These are phyloP conservation scores for Drosophila basisetae DNA, from an alignment of 2,888 invertebrate species.

Conservation along the genomic window DNA sequence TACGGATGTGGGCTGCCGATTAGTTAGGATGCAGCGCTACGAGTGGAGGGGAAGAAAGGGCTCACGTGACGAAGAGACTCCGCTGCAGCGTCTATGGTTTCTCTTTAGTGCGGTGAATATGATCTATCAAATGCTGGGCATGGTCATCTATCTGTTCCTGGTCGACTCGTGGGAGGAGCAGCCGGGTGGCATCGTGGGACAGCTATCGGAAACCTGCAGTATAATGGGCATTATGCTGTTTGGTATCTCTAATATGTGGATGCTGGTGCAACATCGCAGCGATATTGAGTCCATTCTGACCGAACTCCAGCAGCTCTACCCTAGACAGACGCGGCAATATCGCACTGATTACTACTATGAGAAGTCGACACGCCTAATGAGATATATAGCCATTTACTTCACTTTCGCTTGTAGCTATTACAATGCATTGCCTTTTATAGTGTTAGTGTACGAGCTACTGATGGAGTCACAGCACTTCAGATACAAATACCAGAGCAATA, in stretches of 20 bases:
- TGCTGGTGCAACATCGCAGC: conserved; percentile 51
- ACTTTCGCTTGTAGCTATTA: conserved; percentile 64
- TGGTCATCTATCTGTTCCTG: conserved; percentile 58
- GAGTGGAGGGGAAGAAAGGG: conserved; percentile 45
- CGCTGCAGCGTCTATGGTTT: conserved; percentile 40
- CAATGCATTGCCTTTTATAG: conserved; percentile 69
- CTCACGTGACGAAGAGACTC: background rate
- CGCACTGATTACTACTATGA: conserved; percentile 57
- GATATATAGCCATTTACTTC: conserved; percentile 57
- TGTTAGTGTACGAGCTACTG: conserved; percentile 60
- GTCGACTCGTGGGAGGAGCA: conserved; percentile 19
- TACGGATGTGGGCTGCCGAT: conserved; percentile 65
- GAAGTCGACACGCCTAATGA: conserved; percentile 63
- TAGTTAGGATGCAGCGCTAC: conserved; percentile 60
- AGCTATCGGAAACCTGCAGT: conserved; percentile 61
- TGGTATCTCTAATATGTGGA: conserved; percentile 68
- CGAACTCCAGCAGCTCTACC: conserved; percentile 40
- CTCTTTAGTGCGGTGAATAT: conserved; percentile 62
- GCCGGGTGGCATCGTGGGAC: conserved; percentile 43
- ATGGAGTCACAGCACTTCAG: conserved; percentile 38
- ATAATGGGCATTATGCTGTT: conserved; percentile 67
- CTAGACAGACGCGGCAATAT: conserved; percentile 24
- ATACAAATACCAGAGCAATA: conserved; percentile 75
- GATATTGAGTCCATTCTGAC: conserved; percentile 62
- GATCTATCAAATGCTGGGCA: conserved; percentile 73